phyloP scores from a whole-genome alignment of 2,113 vertebrate genomes.

The Lathamus discolor region DNA sequence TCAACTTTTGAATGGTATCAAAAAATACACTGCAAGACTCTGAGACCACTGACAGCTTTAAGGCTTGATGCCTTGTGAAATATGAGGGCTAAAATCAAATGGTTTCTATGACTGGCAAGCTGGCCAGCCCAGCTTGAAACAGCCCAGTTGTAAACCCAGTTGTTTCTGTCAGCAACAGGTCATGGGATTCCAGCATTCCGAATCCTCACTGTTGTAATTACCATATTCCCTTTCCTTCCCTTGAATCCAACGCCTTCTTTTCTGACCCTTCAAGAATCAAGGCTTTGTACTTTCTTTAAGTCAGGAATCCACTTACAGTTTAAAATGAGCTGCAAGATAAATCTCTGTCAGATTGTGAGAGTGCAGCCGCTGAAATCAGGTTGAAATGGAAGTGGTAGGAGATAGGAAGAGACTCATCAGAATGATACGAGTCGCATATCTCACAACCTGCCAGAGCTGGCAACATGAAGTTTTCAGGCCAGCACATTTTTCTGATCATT shows the following conservation, averaged over 20 bases:
- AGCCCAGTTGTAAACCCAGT: not conserved
- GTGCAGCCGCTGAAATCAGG: not conserved
- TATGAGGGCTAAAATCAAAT: slow-evolving; percentile 36
- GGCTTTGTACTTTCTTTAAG: slow-evolving; percentile 34
- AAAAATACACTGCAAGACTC: not conserved
- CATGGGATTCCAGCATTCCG: not conserved
- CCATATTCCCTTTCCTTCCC: not conserved
- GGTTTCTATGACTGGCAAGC: slow-evolving; percentile 26
- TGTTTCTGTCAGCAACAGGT: not conserved
- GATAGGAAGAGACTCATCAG: slow-evolving; percentile 63
- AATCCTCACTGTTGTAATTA: slow-evolving; percentile 1
- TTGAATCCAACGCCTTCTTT: slow-evolving; percentile 28
- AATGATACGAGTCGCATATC: not conserved
- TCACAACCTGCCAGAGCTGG: slow-evolving; percentile 39
- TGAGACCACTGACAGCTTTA: slow-evolving; percentile 51
- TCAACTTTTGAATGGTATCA: slow-evolving; percentile 28
- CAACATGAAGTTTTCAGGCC: slow-evolving; percentile 43
- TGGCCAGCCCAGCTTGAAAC: slow-evolving; percentile 15
- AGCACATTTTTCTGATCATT: slow-evolving; percentile 47
- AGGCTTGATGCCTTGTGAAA: slow-evolving; percentile 27
- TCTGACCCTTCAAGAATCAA: slow-evolving; percentile 36
- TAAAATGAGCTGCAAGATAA: slow-evolving; percentile 50
- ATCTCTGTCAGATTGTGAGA: slow-evolving; percentile 25
- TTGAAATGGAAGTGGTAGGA: slow-evolving; percentile 52
- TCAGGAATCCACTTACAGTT: slow-evolving; percentile 58